Evolutionary conservation across 1,140 invertebrate species (phyloP), one percentile per base, ranked within the genome.

Genomic region (Meteorus sp.): DNA sequence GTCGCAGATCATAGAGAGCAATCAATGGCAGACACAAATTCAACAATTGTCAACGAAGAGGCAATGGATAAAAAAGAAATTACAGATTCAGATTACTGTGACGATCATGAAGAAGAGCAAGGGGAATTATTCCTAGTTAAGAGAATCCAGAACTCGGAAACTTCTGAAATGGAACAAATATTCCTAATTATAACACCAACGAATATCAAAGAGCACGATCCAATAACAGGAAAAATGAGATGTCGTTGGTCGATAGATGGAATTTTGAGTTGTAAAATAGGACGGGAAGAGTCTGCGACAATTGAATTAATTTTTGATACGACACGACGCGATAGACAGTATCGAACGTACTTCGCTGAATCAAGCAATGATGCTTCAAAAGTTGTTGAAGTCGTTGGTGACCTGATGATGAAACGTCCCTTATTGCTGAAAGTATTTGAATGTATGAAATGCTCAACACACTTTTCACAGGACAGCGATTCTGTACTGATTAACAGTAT

Each of bases 301-400:
- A 68, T 88, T 31, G 79, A 83, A 59, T 77, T 88, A 13, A 82
- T 81, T 58, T 88, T 87, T 66, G 85, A 87, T 63, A 86, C 85
- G 1, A 69, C 83, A 13, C 76, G 83, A 55, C 79, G 76, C 60
- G 81, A 84, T 67, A 77, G 82, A 61, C 78, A 84, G 61, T 79
- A 79, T 63, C 77, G 85, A 48, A 76, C 77, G 31, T 88, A 87
- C 66, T 76, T 80, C 4, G 76, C 84, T 29, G 82, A 87, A 53
- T 71, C 72, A 25, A n/a, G n/a, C n/a, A 70, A 81, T 13, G 80
- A 85, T 56, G 84, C 83, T 22, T 82, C 84, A 82, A 79, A 83
- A 74, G 76, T 86, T 43, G 77, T 83, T 43, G 68, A 78, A 55
- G 79, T 70, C 43, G 61, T 86, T 11, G 73, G 76, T 2, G 73